Base-by-base conservation (phyloP, 2,113 vertebrate species). In the Gymnarchus niloticus region DNA sequence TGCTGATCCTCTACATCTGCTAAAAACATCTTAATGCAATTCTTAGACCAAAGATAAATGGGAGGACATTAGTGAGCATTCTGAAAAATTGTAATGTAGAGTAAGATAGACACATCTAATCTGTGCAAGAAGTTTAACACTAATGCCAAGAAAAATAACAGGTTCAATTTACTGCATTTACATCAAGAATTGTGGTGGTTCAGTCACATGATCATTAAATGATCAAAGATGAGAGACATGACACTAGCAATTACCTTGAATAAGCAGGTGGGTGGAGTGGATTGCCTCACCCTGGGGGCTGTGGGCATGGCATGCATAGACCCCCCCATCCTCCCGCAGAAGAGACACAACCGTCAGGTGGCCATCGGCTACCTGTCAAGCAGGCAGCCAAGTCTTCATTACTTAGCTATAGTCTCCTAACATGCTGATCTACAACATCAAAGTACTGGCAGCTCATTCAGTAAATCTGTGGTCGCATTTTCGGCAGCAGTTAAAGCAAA, bases 211-310 rank as follows among this genome's bases (percentile, higher is more conserved):
- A 14, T 4, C 14, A 41, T 41, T 17, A n/a, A n/a, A n/a, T n/a
- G 52, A 14, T 54, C 14, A 54, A 54, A 54, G 52, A 7, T n/a
- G 21, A 48, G 41, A 44, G 44, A 46, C 37, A 17, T 52, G 6
- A 52, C 28, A 54, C 25, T 51, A 57, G 33, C 12, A 14, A 41
- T 65, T 86, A 99, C 98, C 98, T 98, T 99, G 98, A 46, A 99
- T 98, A 10, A 99, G 94, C 91, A 99, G 94, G 87, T 97, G 96
- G 10, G 98, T 99, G 14, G 97, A 99, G 90, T 99, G 97, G 84
- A 99, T 91, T 4, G 97, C 98, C 91, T 99, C 98, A 83, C 98
- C 98, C 90, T 99, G 98, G 94, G 99, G 97, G 88, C 97, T 99
- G 93, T 97, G 96, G 1, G 98, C 98, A 19, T 97, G 96, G 90